Evolutionary conservation across 2,888 invertebrate species (phyloP).

Genomic region (Callinectes sapidus): DNA sequence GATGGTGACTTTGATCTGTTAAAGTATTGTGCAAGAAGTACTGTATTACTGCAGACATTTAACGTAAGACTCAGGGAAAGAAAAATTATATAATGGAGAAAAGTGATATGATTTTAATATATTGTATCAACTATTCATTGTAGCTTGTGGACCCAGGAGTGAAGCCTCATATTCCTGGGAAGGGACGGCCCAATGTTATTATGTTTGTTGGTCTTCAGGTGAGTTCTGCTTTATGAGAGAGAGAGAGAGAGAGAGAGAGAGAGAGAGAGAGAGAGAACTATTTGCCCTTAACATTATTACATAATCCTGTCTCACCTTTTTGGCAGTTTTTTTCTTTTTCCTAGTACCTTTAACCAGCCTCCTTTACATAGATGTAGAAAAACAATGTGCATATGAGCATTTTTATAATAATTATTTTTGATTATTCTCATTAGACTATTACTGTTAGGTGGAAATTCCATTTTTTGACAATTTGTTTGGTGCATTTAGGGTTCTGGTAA

Average conservation of each 20-base stretch:
- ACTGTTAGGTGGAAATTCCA: background rate
- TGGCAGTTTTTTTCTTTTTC: no score
- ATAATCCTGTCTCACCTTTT: no score
- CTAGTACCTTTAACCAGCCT: no score
- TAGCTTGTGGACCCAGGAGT: constrained; percentile 97
- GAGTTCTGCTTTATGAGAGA: background rate
- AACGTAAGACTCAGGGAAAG: background rate
- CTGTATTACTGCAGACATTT: background rate
- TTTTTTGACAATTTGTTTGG: background rate
- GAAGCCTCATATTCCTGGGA: constrained; percentile 95
- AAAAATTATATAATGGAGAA: background rate
- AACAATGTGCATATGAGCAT: background rate
- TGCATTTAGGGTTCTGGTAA: constrained; percentile 89
- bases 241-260: constrained; percentile 37
- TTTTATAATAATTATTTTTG: no score
- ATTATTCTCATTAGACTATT: background rate
- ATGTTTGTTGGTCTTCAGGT: constrained; percentile 99
- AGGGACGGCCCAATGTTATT: constrained; percentile 95
- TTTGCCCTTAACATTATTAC: no score
- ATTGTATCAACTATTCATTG: constrained; percentile 20
- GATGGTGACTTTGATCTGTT: no score
- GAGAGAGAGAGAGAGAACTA: constrained; percentile 4
- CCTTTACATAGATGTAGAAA: no score
- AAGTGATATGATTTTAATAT: background rate
- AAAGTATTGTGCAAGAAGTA: background rate